Evolutionary conservation across 1,140 invertebrate genomes (phyloP).

Genomic region (Ceratina australensis): DNA sequence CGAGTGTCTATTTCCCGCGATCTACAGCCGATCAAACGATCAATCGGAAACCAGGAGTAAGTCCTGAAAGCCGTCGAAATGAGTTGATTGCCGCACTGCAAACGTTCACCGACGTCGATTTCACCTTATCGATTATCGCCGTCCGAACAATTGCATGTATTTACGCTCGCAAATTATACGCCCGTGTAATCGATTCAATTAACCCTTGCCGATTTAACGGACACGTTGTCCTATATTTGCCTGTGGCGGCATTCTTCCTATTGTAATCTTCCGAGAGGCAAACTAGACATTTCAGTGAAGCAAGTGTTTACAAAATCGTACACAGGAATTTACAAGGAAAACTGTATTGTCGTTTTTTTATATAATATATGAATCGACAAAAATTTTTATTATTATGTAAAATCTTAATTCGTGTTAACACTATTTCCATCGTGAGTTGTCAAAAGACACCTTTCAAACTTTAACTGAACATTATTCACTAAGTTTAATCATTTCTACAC

Average conservation of each 20-base stretch:
- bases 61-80: slow-evolving; percentile 22
- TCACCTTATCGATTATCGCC: slow-evolving; percentile 31
- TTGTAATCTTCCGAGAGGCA: not conserved
- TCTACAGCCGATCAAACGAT: slow-evolving; percentile 42
- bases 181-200: not conserved
- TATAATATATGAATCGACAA: too few species aligned
- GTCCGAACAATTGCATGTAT: slow-evolving; percentile 37
- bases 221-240: not conserved
- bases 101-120: slow-evolving; percentile 29
- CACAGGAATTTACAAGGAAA: too few species aligned
- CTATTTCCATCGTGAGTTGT: too few species aligned
- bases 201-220: slow-evolving; percentile 12
- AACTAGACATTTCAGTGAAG: slow-evolving; percentile 5
- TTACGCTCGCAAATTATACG: slow-evolving; percentile 24
- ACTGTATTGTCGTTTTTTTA: too few species aligned
- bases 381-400: too few species aligned
- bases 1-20: slow-evolving; percentile 13
- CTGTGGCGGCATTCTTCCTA: not conserved
- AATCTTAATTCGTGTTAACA: too few species aligned
- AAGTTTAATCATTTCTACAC: too few species aligned
- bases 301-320: too few species aligned
- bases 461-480: too few species aligned
- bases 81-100: slow-evolving; percentile 40
- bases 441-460: too few species aligned
- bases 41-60: slow-evolving; percentile 22